These are phyloP conservation scores for Canis aureus DNA, from an alignment of 2,113 vertebrate genomes.

Conservation along the genomic window DNA sequence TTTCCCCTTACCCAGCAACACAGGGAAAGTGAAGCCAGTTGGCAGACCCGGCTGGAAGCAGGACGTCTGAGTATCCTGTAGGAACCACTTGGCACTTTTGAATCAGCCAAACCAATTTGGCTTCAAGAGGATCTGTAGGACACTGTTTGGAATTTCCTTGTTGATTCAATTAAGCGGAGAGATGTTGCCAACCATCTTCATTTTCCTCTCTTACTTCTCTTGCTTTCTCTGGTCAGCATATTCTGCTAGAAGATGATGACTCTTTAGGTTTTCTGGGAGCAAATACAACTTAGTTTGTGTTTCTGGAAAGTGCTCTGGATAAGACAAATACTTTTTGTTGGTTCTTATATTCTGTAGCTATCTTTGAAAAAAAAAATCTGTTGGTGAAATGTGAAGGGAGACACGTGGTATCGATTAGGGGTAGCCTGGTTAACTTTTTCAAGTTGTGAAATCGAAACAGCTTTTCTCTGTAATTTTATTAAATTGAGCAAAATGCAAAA, in stretches of 20 bases:
- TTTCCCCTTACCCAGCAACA: neutral
- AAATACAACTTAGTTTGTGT: neutral
- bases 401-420: neutral
- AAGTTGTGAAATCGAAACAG: neutral
- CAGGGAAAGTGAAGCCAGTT: conserved; percentile 28
- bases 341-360: neutral
- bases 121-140: neutral
- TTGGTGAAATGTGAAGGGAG: conserved; percentile 1
- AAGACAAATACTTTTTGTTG: conserved; percentile 29
- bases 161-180: neutral
- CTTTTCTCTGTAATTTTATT: conserved; percentile 27
- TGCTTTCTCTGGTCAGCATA: neutral
- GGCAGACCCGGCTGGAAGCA: conserved; percentile 9
- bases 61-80: neutral
- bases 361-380: neutral
- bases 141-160: neutral
- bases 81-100: conserved; percentile 31
- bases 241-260: neutral
- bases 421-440: neutral
- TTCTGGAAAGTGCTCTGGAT: neutral
- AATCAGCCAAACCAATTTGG: conserved; percentile 20
- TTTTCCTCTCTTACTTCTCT: neutral
- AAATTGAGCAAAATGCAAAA: neutral
- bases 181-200: neutral
- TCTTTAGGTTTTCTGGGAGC: neutral